A percentile compares a stretch with the other conserved stretches of the same genome.
Conservation (phyloP, 1,140 invertebrate species). For the Oryctes rhinoceros region DNA sequence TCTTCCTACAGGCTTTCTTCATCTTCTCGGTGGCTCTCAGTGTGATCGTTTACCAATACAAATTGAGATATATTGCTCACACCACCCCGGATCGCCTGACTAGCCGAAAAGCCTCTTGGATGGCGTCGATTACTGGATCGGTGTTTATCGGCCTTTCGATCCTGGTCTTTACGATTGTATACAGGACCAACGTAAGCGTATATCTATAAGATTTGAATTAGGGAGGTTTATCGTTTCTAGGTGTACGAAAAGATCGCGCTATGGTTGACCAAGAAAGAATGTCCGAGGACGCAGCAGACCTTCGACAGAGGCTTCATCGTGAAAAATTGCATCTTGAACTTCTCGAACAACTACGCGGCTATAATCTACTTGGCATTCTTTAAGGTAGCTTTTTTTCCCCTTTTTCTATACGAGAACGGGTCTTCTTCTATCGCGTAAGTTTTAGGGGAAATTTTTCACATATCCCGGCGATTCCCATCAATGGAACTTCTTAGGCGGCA, state of each 20-base stretch:
- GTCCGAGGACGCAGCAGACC: constrained; percentile 92
- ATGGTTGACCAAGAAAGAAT: constrained; percentile 91
- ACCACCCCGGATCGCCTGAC: not conserved
- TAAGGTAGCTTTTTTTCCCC: constrained; percentile 64
- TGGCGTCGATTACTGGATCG: not conserved
- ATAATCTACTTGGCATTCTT: constrained; percentile 98
- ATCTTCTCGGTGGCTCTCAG: constrained; percentile 3
- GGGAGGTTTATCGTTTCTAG: constrained; percentile 60
- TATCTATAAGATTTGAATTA: not conserved
- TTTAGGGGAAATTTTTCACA: constrained; percentile 49
- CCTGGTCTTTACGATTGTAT: constrained; percentile 3
- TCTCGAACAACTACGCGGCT: constrained; percentile 97
- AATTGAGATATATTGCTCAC: constrained; percentile 19
- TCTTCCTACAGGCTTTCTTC: not conserved
- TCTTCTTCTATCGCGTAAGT: not conserved
- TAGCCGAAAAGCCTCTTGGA: constrained; percentile 2
- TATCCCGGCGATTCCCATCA: constrained; percentile 49
- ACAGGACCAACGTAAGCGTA: not conserved
- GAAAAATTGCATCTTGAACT: constrained; percentile 96
- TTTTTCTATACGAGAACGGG: not conserved
- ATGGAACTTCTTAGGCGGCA: constrained; percentile 39
- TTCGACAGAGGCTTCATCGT: constrained; percentile 95
- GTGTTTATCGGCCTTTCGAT: constrained; percentile 14
- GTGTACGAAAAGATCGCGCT: constrained; percentile 88
- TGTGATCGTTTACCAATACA: constrained; percentile 25